Evolutionary conservation across 2,797 vertebrate genomes (phyloP), one percentile per base, ranked within the genome.

Genomic region (Harpagifer antarcticus): DNA sequence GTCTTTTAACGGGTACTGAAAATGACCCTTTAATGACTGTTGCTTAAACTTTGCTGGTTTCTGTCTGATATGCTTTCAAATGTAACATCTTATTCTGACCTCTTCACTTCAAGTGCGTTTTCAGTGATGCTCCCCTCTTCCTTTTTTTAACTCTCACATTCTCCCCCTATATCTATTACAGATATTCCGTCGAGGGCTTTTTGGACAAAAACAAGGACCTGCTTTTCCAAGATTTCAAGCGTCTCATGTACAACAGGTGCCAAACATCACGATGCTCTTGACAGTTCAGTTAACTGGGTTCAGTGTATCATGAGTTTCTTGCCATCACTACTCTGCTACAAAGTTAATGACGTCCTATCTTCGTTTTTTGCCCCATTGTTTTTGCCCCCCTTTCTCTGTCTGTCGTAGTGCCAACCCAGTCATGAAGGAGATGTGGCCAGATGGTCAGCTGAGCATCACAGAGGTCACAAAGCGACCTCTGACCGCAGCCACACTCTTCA

Each of bases 221-320:
- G 0, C 97, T 99, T 33, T 98, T 98, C 91, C 97, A 99, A 80
- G 97, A 99, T 79, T 97, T 98, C 93, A 98, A 98, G 83, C 93
- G 97, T 1, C 94, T 99, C 67, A 94, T 98, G 93, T 98, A 94
- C 88, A 97, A 97, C 95, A 97, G 97, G 97, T 97, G 58, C 17
- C 43, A 45, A 75, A 58, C 63, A 52, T 45, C 64, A 43, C 9
- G 27, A 72, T 65, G 54, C 65, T 75, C 75, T 49, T 33, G 65
- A 61, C 64, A 60, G 9, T 63, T 77, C 43, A 62, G 14, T 55
- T 37, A 85, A 76, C 74, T 84, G 72, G 82, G 82, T 79, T 64
- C 52, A 31, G 48, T 52, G 9, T 53, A 17, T 62, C 76, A 79
- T 47, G 17, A 74, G 58, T 58, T 75, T 74, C 57, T 7, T 65